phyloP scores from a whole-genome alignment of 2,113 vertebrate species.

The Tonatia bakeri region DNA sequence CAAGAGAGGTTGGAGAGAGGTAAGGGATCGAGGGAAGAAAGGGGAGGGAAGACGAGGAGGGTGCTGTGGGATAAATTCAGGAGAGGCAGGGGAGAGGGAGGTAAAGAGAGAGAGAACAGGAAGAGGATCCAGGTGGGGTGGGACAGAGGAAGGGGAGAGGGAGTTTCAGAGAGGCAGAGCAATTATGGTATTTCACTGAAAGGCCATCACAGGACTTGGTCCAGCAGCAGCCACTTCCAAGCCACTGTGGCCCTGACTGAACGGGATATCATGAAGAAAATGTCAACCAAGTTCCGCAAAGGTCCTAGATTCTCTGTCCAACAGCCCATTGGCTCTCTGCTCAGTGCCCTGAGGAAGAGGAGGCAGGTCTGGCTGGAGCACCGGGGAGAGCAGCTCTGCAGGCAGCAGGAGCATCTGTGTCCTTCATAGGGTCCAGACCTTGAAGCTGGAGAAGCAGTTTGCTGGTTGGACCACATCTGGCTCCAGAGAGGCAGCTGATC shows the following conservation, averaged over 20 bases:
- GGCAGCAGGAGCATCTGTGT: neutral
- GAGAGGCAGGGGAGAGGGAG: no score
- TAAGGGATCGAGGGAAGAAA: neutral
- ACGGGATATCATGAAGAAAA: fast-evolving
- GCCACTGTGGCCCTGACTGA: neutral
- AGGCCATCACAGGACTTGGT: neutral
- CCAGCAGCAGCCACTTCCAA: neutral
- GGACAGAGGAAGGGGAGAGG: no score
- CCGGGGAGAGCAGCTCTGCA: neutral
- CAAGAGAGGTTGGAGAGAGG: neutral
- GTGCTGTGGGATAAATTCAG: no score
- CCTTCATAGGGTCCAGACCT: neutral
- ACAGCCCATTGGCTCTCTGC: fast-evolving
- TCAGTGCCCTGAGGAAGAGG: no score
- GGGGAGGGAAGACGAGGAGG: neutral
- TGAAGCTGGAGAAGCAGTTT: no score
- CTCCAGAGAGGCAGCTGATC: neutral
- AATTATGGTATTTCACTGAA: neutral
- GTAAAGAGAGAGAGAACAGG: neutral
- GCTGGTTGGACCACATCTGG: neutral
- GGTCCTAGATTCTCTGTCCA: neutral
- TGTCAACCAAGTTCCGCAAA: neutral
- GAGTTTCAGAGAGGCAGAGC: neutral
- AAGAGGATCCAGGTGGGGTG: neutral
- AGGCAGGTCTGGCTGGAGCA: no score